A percentile compares a stretch with the other conserved stretches of the same genome.
Conservation (phyloP, 2,888 invertebrate species). For the Erpobdella octoculata region DNA sequence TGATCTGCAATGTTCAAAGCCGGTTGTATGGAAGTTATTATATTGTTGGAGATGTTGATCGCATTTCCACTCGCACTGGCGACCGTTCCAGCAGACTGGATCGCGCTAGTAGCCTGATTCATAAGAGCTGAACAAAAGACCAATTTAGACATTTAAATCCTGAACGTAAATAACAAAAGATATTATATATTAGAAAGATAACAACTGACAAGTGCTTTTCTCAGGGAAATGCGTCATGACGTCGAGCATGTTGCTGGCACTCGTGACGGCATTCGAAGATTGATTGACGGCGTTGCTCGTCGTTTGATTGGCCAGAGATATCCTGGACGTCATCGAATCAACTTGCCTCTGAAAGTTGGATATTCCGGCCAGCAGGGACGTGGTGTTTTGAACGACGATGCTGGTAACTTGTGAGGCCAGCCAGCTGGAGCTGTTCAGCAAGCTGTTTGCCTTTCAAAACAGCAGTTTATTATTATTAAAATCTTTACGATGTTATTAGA, state of each 20-base stretch:
- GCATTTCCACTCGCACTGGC: neutral
- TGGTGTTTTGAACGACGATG: slow-evolving; percentile 5
- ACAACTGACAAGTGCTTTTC: neutral
- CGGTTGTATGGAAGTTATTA: neutral
- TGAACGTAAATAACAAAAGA: neutral
- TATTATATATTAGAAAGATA: neutral
- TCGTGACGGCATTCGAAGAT: neutral
- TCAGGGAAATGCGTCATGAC: slow-evolving; percentile 34
- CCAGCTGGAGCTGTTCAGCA: neutral
- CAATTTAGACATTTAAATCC: neutral
- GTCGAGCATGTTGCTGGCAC: slow-evolving; percentile 34
- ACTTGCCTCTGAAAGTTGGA: neutral
- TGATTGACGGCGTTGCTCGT: slow-evolving; percentile 11
- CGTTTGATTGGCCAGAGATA: slow-evolving; percentile 13
- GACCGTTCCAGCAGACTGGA: neutral
- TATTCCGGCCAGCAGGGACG: slow-evolving; percentile 5
- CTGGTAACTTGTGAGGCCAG: neutral
- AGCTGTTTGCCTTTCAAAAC: neutral
- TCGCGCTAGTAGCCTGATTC: slow-evolving; percentile 4
- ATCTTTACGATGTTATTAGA: neutral
- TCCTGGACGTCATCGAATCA: neutral
- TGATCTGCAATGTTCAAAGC: neutral
- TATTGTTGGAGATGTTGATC: neutral
- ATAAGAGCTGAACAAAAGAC: neutral
- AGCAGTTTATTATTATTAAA: neutral